Conservation (phyloP, 2,113 vertebrate species). For the Deroptyus accipitrinus region DNA sequence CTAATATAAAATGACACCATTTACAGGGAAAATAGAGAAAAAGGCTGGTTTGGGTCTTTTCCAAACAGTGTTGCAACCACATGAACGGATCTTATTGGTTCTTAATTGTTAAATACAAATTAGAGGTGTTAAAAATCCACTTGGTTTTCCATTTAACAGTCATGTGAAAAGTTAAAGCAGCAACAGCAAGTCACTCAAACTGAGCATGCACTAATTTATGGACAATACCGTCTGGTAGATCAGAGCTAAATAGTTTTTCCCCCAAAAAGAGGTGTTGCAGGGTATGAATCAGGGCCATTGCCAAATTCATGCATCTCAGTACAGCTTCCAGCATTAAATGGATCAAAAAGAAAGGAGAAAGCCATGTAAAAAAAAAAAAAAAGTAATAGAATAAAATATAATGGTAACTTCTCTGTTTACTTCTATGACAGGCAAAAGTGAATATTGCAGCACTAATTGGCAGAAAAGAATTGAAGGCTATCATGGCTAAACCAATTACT, state of each 20-base stretch:
- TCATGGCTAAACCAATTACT: conserved; percentile 29
- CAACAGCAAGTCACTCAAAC: neutral
- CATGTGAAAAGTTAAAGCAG: neutral
- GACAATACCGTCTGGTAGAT: neutral
- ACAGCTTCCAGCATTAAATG: neutral
- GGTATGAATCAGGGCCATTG: fast-evolving
- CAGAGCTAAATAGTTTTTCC: neutral
- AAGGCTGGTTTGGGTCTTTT: neutral
- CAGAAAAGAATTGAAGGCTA: conserved; percentile 11
- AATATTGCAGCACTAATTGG: neutral
- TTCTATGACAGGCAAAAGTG: neutral
- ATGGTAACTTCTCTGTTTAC: neutral
- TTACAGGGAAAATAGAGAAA: neutral
- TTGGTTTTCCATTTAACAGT: neutral
- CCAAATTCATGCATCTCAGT: neutral
- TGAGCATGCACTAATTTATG: neutral
- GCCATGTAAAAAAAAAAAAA: neutral
- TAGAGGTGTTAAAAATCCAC: neutral
- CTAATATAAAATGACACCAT: conserved; percentile 26
- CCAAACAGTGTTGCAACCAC: neutral
- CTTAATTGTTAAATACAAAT: conserved; percentile 36
- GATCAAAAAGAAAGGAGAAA: neutral
- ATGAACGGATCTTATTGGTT: neutral
- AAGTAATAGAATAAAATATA: neutral
- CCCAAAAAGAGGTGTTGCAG: neutral